Evolutionary conservation across 1,140 invertebrate species (phyloP), one percentile per base, ranked within the genome.

Genomic region (Oryzaephilus surinamensis): DNA sequence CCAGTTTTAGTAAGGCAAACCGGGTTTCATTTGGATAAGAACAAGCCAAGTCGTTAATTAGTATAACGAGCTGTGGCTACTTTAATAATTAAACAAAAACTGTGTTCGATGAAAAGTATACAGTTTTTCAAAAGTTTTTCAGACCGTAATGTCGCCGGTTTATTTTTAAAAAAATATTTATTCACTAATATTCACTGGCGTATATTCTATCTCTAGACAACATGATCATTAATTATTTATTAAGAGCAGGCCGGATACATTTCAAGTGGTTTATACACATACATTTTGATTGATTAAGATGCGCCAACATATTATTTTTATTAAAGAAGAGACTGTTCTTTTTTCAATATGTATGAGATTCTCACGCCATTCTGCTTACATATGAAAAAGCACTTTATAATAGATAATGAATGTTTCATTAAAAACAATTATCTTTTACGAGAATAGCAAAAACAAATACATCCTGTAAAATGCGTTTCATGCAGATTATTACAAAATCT

Each of bases 61-160:
- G 36, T 34, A 37, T 43, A 50, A 50, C 47, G 44, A 50, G 45
- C 47, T 43, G 46, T 41, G 43, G 42, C 31, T 38, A 45, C 38
- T 39, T 38, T 43, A 47, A 47, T 47, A 43, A 47, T 36, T 33
- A 37, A 34, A 28, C 16, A 23, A 41, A 39, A 40, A 8, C 10
- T 16, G 33, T 21, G 32, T 36, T 19, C 20, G 19, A 8, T 8
- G 10, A 21, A 36, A n/a, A n/a, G n/a, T n/a, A n/a, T n/a, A n/a
- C n/a, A n/a, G n/a, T n/a, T n/a, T n/a, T n/a, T 26, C 14, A 17
- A 36, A 36, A 11, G 21, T 21, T 34, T 34, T 34, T 19, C 26
- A 17, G 26, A 13, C 21, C 23, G 33, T 26, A 15, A 13, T 27
- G 28, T 15, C 21, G 23, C 12, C 23, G 28, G 18, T 36, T 36